Percentiles rank a stretch among this genome's conserved stretches.
Evolutionary conservation across 2,797 vertebrate genomes (phyloP).

Genomic region (Myiothlypis coronata): DNA sequence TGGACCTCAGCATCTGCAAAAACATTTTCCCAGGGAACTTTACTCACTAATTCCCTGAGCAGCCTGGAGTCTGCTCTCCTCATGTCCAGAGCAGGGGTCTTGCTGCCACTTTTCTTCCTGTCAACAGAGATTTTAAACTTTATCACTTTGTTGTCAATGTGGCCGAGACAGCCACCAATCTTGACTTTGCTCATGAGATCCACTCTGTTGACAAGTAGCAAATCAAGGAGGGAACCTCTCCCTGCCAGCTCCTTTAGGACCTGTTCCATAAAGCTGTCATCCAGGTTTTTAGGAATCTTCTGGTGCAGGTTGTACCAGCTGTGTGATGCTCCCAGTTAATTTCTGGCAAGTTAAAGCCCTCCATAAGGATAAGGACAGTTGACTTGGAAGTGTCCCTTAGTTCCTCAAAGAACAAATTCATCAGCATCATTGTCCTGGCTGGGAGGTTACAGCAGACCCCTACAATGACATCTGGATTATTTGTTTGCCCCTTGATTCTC

Average conservation of each 20-base stretch:
- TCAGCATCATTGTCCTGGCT: neutral
- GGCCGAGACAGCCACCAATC: neutral
- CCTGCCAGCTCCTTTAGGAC: neutral
- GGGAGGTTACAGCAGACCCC: neutral
- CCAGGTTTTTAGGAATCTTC: neutral
- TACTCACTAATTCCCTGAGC: neutral
- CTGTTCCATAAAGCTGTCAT: neutral
- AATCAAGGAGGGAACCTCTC: neutral
- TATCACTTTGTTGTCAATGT: neutral
- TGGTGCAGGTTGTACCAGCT: neutral
- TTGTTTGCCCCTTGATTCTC: neutral
- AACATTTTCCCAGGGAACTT: neutral
- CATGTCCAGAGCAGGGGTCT: neutral
- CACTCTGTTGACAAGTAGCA: neutral
- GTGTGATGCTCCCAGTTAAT: neutral
- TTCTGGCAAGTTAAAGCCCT: neutral
- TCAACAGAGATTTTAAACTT: neutral
- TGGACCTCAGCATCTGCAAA: neutral
- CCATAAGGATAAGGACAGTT: neutral
- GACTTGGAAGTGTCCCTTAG: neutral
- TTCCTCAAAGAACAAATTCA: neutral
- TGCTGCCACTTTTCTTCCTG: neutral
- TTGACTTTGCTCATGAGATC: neutral
- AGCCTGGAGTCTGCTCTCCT: neutral
- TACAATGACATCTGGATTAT: neutral